Evolutionary conservation across 2,113 vertebrate genomes (phyloP).

Genomic region (Camelus dromedarius): DNA sequence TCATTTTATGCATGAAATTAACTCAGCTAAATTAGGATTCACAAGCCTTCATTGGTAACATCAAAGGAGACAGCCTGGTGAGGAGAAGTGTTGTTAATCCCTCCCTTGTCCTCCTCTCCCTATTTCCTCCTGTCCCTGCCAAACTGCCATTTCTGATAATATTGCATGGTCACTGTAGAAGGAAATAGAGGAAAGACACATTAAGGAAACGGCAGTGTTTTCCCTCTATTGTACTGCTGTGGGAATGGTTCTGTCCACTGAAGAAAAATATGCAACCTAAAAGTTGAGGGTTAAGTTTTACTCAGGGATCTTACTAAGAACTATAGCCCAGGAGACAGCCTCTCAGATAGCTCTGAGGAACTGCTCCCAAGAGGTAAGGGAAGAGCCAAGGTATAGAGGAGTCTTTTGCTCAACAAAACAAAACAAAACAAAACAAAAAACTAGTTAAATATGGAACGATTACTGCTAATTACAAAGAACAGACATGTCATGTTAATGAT

Average conservation of each 20-base stretch:
- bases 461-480: not conserved
- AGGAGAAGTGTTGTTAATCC: not conserved
- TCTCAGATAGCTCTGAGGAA: not conserved
- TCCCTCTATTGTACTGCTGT: not conserved
- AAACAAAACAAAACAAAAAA: not conserved
- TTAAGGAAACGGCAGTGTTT: not conserved
- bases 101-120: not conserved
- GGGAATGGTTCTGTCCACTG: not conserved
- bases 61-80: not conserved
- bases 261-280: not conserved
- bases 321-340: not conserved
- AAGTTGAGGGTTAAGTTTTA: not conserved
- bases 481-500: not conserved
- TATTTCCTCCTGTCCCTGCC: not conserved
- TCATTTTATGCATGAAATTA: not conserved
- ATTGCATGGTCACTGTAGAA: not conserved
- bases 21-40: not conserved
- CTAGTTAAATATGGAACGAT: not conserved
- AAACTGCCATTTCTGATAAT: not conserved
- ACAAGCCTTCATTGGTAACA: not conserved
- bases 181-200: not conserved
- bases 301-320: not conserved
- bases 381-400: not conserved
- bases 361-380: not conserved
- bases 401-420: too few species aligned